Evolutionary conservation across 1,140 invertebrate genomes (phyloP), one percentile per base, ranked within the genome.

Genomic region (Ephestia elutella): DNA sequence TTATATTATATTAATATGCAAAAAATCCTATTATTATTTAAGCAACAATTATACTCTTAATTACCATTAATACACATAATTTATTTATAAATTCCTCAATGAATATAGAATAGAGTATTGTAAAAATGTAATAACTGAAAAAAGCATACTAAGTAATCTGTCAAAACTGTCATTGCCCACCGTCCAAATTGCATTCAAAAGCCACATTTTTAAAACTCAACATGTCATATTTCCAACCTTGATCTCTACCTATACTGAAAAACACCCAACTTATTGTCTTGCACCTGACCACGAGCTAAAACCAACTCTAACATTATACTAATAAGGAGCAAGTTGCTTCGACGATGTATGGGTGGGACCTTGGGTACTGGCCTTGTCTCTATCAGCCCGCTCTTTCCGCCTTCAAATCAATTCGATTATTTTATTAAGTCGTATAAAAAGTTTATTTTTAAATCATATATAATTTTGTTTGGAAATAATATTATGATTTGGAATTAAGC

Each of bases 171-270:
- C 30, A 32, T 10, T 32, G 25, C 25, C 25, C 9, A 32, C 11
- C 30, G 1, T 1, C 11, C 11, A 32, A 32, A 11, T 32, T 32
- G 30, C 30, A 32, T 32, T 32, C 30, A 10, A 10, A 32, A 32
- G 9, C 9, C 9, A 32, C 9, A 32, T 32, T 32, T n/a, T 15
- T 68, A 63, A 63, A 65, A 71, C 49, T 65, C 62, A 54, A 60
- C 54, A 63, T 63, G 66, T 68, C 66, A 61, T 60, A 65, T 66
- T 69, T 54, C n/a, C 59, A 76, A 63, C 82, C 82, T 87, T 87
- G 82, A 87, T 87, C 85, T 86, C 82, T 78, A 80, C 72, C 76
- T 78, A 82, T 85, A 85, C 81, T 86, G 81, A 86, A 87, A 85
- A 86, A 82, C 75, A 78, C 71, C 71, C 70, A 74, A 76, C 70